Conservation (phyloP, 2,797 vertebrate species). For the Morus bassanus region DNA sequence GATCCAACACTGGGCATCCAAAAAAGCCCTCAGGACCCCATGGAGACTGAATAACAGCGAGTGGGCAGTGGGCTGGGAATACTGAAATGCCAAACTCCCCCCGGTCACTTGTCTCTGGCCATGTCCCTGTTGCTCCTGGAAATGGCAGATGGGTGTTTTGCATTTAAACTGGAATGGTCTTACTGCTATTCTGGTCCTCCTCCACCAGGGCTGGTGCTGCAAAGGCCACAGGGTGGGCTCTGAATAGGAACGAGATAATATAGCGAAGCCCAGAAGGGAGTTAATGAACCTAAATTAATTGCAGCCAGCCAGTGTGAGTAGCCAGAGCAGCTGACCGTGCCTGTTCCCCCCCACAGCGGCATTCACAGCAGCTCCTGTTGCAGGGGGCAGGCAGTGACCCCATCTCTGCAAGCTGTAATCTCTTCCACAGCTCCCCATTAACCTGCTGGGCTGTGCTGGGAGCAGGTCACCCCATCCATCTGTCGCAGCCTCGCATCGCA, state of each 20-base stretch:
- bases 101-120: not conserved
- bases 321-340: not conserved
- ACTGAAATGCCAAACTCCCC: not conserved
- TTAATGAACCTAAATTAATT: not conserved
- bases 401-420: not conserved
- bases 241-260: not conserved
- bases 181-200: not conserved
- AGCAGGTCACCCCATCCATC: not conserved
- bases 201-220: not conserved
- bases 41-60: not conserved
- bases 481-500: accelerated
- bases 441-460: not conserved
- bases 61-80: not conserved
- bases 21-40: not conserved
- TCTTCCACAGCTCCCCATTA: not conserved
- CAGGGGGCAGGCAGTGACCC: not conserved
- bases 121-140: not conserved
- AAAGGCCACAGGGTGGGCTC: not conserved
- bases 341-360: not conserved
- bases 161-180: not conserved
- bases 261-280: not conserved
- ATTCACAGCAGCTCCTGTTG: not conserved
- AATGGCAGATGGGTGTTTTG: not conserved
- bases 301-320: not conserved
- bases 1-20: not conserved